Base-by-base conservation (phyloP, 2,888 invertebrate species). In the Rhimphoctona megacephalus region DNA sequence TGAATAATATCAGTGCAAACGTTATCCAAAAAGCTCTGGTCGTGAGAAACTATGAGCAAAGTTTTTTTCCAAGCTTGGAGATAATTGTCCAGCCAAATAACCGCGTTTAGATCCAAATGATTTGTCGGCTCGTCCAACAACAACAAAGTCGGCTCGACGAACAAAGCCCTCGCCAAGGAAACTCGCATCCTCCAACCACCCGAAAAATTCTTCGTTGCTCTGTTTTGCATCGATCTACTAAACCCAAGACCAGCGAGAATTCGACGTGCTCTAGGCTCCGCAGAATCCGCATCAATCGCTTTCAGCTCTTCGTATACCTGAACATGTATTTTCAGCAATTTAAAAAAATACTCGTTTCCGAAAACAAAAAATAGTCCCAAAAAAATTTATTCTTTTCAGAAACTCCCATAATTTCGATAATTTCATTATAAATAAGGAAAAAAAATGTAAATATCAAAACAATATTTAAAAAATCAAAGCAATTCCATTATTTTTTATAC, bases 171-270 rank as follows among this genome's bases (percentile, higher is more conserved):
- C 0, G 99, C 99, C 64, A 99, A 95, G 0, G 99, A 99, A 6
- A 99, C 99, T 93, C 99, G 97, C 99, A 99, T 99, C 89, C 99
- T 96, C 99, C 99, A 99, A 70, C 99, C 99, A 91, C 98, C 98
- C 83, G 98, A 98, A 94, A 98, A 98, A 94, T 97, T 97, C 94
- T 97, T 98, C 0, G 98, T 98, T 52, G 98, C 96, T 86, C 99
- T 96, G 94, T 99, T 96, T 93, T 99, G 99, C 98, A 98, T 98
- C 92, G 96, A 96, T 90, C 96, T 96, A 88, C 96, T 97, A 94
- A 99, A 99, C 66, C 99, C 99, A 80, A 99, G 95, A 97, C 99
- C 99, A 86, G 99, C 99, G 67, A 99, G 95, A 92, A 99, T 99
- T 85, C 99, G 96, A 0, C 99, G 96, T 0, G 99, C 99, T 89